phyloP scores from a whole-genome alignment of 1,140 invertebrate genomes.

The Pseudomyrmex sp. region DNA sequence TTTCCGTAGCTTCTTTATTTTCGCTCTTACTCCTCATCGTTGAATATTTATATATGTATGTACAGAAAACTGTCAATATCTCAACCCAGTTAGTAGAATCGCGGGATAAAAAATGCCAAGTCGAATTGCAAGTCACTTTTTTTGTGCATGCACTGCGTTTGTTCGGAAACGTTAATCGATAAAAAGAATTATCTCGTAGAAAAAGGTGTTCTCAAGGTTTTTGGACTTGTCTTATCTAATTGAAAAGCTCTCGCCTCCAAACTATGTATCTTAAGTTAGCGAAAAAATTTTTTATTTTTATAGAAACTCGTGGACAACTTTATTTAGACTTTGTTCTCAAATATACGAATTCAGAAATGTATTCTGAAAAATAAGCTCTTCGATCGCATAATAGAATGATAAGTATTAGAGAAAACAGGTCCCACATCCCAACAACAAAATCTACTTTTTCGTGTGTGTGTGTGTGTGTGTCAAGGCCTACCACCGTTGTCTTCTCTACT shows the following conservation, averaged over 20 bases:
- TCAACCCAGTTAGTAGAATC: constrained; percentile 73
- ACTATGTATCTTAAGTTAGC: no score
- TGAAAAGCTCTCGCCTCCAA: no score
- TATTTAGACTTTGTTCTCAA: no score
- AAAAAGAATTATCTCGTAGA: constrained; percentile 69
- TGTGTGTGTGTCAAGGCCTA: constrained; percentile 45
- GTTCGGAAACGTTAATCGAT: constrained; percentile 61
- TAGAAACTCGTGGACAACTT: no score
- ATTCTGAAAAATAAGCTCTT: no score
- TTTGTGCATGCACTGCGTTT: constrained; percentile 67
- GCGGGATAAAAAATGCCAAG: constrained; percentile 67
- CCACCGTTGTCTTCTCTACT: not conserved
- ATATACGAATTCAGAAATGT: no score
- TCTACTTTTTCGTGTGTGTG: constrained; percentile 30
- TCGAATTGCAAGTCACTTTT: constrained; percentile 62
- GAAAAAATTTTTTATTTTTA: no score
- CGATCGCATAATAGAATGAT: constrained; percentile 60
- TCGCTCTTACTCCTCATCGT: constrained; percentile 80
- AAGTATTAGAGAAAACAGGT: constrained; percentile 60
- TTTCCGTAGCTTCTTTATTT: constrained; percentile 82
- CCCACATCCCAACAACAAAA: constrained; percentile 58
- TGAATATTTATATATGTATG: constrained; percentile 79
- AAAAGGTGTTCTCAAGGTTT: constrained; percentile 64
- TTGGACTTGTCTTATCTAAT: constrained; percentile 55
- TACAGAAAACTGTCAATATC: constrained; percentile 81